Evolutionary conservation across 30 jellyfish, hydroid and myxozoan genomes (phyloP), one percentile per base, ranked within the genome.

Genomic region (Chrysaora quinquecirrha): DNA sequence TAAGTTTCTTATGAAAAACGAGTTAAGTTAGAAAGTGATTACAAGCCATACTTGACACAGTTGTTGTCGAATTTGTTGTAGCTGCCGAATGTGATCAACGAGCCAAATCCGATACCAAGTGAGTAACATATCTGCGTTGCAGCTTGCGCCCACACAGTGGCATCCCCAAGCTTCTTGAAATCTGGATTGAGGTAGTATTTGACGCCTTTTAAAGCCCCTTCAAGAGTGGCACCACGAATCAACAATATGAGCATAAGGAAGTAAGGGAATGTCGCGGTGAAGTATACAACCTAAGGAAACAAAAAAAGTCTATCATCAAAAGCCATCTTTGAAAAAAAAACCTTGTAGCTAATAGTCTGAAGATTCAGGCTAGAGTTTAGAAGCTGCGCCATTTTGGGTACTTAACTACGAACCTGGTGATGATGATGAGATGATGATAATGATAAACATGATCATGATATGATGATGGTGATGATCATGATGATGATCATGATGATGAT

Each of bases 51-150:
- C 98, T 87, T 91, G 74, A 86, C 87, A 35, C 90, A 79, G 49
- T 91, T 91, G 54, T 91, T 91, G 74, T 91, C 81, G 80, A 91
- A 85, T 66, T 91, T 91, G 80, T 91, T 91, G 73, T 78, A 91
- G 56, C 98, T 91, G 34, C 98, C 98, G 66, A 91, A 91, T 0
- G 98, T 87, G 76, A 91, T 91, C 24, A 91, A 79, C 24, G 98
- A 91, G 10, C 98, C 98, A 34, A 91, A 91, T 3, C 98, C 98
- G 63, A 91, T 91, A n/a, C 98, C 98, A 47, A 91, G 89, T 0
- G 98, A 91, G 64, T 91, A 91, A 76, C 91, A 91, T 4, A 91
- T 91, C 54, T 91, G 98, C 29, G 98, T 82, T 34, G 98, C 98
- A 3, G 98, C 98, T 25, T 89, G 95, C 1, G 87, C 98, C 98